Evolutionary conservation across 2,113 vertebrate genomes (phyloP).

Genomic region (Chaenogobius annularis): DNA sequence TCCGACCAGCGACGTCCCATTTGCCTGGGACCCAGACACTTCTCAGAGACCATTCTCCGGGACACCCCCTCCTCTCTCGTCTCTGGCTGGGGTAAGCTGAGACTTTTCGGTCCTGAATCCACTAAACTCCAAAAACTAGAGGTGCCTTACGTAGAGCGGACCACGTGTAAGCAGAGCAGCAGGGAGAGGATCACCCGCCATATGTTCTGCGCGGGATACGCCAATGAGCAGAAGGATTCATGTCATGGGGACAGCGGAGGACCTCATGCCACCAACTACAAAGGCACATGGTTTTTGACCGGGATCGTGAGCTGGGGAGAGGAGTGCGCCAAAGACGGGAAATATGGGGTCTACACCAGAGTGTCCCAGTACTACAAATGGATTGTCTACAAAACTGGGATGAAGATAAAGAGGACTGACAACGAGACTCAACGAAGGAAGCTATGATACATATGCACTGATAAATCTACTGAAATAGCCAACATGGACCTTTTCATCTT

Average conservation of each 20-base stretch:
- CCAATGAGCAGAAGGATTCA: slow-evolving; percentile 73
- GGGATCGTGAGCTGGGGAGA: slow-evolving; percentile 97
- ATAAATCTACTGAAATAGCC: no score
- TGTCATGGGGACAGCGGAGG: slow-evolving; percentile 95
- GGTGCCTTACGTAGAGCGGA: slow-evolving; percentile 84
- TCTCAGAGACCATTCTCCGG: slow-evolving; percentile 81
- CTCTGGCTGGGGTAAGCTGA: slow-evolving; percentile 86
- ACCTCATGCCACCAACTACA: slow-evolving; percentile 81
- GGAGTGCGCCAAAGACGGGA: slow-evolving; percentile 85
- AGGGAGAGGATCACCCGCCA: slow-evolving; percentile 73
- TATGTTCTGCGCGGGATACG: slow-evolving; percentile 94
- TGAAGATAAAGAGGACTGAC: slow-evolving; percentile 22
- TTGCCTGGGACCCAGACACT: slow-evolving; percentile 85
- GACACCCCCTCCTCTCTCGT: slow-evolving; percentile 72
- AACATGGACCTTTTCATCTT: not conserved
- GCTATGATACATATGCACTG: not conserved
- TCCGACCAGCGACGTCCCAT: slow-evolving; percentile 82
- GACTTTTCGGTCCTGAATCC: slow-evolving; percentile 66
- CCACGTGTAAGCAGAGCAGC: slow-evolving; percentile 82
- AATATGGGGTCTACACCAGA: slow-evolving; percentile 92
- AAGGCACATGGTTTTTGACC: slow-evolving; percentile 87
- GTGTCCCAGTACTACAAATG: slow-evolving; percentile 83
- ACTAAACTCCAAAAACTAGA: slow-evolving; percentile 80
- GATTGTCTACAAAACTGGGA: slow-evolving; percentile 78
- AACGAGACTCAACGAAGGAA: not conserved